phyloP scores from a whole-genome alignment of 2,113 vertebrate species.

The Sminthopsis crassicaudata region DNA sequence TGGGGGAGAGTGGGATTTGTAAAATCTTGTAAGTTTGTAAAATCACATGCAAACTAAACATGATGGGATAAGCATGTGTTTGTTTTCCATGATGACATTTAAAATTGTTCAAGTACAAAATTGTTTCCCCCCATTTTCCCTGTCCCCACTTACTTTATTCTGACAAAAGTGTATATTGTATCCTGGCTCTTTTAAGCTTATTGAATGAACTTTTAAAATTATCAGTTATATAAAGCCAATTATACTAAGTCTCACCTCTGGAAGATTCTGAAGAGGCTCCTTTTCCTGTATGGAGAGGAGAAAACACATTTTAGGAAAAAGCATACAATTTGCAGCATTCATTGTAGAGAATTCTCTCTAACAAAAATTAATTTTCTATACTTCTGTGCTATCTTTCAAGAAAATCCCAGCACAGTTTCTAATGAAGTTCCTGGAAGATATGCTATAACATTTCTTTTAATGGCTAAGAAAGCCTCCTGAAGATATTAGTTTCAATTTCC shows the following conservation, averaged over 20 bases:
- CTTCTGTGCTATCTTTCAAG: not conserved
- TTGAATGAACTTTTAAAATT: not conserved
- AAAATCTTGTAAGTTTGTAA: not conserved
- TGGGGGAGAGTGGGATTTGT: not conserved
- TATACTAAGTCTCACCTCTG: constrained; percentile 81
- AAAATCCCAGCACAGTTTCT: constrained; percentile 15
- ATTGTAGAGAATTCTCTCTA: constrained; percentile 7
- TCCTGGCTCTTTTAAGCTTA: too few relatives aligned
- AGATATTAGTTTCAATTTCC: not conserved
- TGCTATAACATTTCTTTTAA: not conserved
- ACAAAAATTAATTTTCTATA: constrained; percentile 2
- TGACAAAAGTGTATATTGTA: not conserved
- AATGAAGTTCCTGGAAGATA: not conserved
- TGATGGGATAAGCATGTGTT: not conserved
- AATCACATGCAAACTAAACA: not conserved
- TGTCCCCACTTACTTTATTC: not conserved
- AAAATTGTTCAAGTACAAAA: not conserved
- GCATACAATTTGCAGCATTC: constrained; percentile 10
- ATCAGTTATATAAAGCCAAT: not conserved
- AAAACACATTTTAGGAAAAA: constrained; percentile 41
- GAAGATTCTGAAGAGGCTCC: constrained; percentile 78
- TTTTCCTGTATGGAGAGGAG: constrained; percentile 81
- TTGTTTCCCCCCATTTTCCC: too few relatives aligned
- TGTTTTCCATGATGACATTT: not conserved
- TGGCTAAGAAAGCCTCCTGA: constrained; percentile 12